These are phyloP conservation scores for Triplophysa rosa DNA, from an alignment of 2,113 vertebrate species.

Conservation along the genomic window DNA sequence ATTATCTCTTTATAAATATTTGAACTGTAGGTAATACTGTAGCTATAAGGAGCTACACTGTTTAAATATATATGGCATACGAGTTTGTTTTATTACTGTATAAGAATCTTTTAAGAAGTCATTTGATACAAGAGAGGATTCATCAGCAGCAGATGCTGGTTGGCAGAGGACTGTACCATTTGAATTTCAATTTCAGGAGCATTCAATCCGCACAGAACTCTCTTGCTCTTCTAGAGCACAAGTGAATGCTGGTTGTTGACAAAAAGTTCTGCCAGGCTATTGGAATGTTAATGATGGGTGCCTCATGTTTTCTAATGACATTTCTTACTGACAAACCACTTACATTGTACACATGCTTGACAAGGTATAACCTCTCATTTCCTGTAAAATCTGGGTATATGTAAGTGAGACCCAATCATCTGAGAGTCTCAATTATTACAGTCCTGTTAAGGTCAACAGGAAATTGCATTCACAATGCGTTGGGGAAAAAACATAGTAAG, in stretches of 20 bases:
- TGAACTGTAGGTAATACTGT: background rate
- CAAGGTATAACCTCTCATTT: background rate
- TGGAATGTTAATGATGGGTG: slow-evolving; percentile 31
- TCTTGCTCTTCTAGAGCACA: slow-evolving; percentile 14
- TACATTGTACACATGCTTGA: background rate
- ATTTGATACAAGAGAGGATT: slow-evolving; percentile 2
- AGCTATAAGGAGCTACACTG: background rate
- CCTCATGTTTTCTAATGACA: background rate
- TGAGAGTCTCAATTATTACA: too few species aligned
- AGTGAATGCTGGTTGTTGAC: slow-evolving; percentile 17
- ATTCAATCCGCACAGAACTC: slow-evolving; percentile 23
- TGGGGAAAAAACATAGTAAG: too few species aligned
- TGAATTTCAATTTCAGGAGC: slow-evolving; percentile 37
- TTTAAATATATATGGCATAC: background rate
- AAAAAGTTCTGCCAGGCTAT: slow-evolving; percentile 17
- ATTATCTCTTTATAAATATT: background rate
- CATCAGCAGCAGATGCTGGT: slow-evolving; percentile 16
- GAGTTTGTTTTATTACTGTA: background rate
- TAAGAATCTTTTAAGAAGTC: background rate
- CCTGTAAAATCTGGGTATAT: too few species aligned
- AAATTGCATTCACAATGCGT: too few species aligned
- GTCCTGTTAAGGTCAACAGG: too few species aligned
- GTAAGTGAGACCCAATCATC: too few species aligned
- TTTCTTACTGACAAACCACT: background rate
- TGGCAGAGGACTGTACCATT: slow-evolving; percentile 9